phyloP scores from a whole-genome alignment of 1,140 invertebrate species.

The Drosophila watanabei region DNA sequence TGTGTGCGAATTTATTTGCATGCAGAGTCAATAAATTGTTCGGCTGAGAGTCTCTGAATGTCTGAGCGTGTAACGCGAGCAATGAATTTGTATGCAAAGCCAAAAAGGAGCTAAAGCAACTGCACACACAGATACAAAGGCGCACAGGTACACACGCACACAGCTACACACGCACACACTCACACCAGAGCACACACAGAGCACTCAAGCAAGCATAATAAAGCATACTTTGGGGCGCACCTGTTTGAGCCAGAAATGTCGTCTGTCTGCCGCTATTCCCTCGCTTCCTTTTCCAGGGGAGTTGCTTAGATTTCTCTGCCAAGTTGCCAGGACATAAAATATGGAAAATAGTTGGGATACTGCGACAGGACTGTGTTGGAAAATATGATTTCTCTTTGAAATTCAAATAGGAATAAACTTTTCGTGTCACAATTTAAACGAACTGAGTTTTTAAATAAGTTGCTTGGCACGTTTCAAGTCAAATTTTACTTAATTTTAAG shows the following conservation, averaged over 20 bases:
- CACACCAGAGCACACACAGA: slow-evolving; percentile 6
- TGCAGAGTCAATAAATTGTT: slow-evolving; percentile 79
- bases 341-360: slow-evolving; percentile 1
- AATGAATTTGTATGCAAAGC: slow-evolving; percentile 76
- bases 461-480: background rate
- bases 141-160: slow-evolving; percentile 6
- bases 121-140: slow-evolving; percentile 30
- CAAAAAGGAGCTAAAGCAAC: slow-evolving; percentile 53
- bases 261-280: slow-evolving; percentile 16
- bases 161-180: slow-evolving; percentile 3
- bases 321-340: slow-evolving; percentile 13
- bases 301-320: slow-evolving; percentile 11
- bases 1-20: slow-evolving; percentile 73
- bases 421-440: background rate
- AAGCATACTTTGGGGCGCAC: slow-evolving; percentile 73
- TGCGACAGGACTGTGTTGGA: too few relatives aligned
- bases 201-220: slow-evolving; percentile 57
- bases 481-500: too few relatives aligned
- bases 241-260: slow-evolving; percentile 60
- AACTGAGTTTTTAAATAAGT: background rate
- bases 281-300: background rate
- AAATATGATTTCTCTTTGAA: background rate
- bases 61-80: slow-evolving; percentile 57
- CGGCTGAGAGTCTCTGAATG: slow-evolving; percentile 43
- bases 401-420: background rate